Conservation (phyloP, 2,113 vertebrate genomes). For the Meleagris gallopavo region DNA sequence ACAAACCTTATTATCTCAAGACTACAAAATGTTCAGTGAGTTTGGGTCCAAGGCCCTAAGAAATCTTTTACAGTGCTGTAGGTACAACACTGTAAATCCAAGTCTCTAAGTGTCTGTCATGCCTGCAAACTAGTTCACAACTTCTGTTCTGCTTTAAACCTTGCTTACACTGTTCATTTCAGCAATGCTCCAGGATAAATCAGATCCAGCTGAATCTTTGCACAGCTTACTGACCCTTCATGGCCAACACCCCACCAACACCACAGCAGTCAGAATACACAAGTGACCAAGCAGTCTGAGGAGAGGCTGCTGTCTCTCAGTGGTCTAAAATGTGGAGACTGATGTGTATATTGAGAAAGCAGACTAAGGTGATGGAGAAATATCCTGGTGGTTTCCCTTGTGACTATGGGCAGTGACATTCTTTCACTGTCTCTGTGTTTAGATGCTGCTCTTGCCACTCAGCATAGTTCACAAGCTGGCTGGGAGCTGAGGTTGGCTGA, state of each 20-base stretch:
- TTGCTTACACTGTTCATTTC: background rate
- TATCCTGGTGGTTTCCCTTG: background rate
- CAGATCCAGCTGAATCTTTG: background rate
- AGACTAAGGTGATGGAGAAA: background rate
- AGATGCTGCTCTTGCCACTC: background rate
- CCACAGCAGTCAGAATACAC: fast-evolving
- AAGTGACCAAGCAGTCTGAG: background rate
- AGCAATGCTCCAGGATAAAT: background rate
- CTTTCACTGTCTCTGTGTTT: background rate
- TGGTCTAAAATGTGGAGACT: background rate
- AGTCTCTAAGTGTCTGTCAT: background rate
- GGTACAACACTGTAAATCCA: background rate
- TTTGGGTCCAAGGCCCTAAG: background rate
- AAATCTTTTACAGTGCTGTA: background rate
- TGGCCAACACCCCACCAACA: background rate
- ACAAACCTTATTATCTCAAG: background rate
- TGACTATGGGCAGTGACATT: background rate
- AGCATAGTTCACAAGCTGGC: background rate
- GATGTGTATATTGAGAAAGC: background rate
- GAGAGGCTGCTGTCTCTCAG: background rate
- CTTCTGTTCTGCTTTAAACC: background rate
- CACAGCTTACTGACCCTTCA: background rate
- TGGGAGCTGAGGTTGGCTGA: background rate
- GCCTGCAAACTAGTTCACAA: background rate
- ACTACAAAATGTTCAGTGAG: background rate